These are phyloP conservation scores for Apodemia mormo DNA, from an alignment of 2,888 invertebrate species.

Conservation along the genomic window DNA sequence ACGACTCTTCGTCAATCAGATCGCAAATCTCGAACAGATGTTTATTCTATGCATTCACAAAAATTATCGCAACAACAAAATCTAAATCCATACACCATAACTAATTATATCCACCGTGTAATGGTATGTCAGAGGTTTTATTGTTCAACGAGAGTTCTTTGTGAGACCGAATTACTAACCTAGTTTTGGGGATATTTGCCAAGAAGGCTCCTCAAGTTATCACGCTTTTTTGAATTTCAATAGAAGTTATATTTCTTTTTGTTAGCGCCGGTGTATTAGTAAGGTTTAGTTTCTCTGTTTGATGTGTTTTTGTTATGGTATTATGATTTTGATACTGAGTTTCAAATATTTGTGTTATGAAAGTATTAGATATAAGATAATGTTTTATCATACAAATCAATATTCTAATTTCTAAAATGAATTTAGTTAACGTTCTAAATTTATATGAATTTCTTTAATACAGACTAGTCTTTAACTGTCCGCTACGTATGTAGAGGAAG, in stretches of 20 bases:
- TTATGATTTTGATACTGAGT: neutral
- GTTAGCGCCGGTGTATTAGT: constrained; percentile 56
- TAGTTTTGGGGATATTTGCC: constrained; percentile 74
- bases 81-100: constrained; percentile 81
- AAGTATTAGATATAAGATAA: neutral
- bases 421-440: no score
- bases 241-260: constrained; percentile 71
- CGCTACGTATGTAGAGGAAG: no score
- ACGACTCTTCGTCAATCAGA: constrained; percentile 60
- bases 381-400: neutral
- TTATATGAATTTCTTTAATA: no score
- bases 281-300: constrained; percentile 26
- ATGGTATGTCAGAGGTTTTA: constrained; percentile 62
- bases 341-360: neutral
- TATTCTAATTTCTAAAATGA: neutral
- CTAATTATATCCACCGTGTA: constrained; percentile 81
- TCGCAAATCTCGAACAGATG: constrained; percentile 73
- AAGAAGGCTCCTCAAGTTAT: constrained; percentile 66
- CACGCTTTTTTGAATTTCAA: constrained; percentile 74
- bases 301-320: neutral
- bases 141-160: constrained; percentile 62
- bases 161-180: constrained; percentile 77
- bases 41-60: constrained; percentile 71
- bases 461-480: no score
- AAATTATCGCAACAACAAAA: constrained; percentile 78